A percentile compares a stretch with the other conserved stretches of the same genome.
Evolutionary conservation across 2,888 invertebrate genomes (phyloP).

Genomic region (Sinodicranocentrus sp.): DNA sequence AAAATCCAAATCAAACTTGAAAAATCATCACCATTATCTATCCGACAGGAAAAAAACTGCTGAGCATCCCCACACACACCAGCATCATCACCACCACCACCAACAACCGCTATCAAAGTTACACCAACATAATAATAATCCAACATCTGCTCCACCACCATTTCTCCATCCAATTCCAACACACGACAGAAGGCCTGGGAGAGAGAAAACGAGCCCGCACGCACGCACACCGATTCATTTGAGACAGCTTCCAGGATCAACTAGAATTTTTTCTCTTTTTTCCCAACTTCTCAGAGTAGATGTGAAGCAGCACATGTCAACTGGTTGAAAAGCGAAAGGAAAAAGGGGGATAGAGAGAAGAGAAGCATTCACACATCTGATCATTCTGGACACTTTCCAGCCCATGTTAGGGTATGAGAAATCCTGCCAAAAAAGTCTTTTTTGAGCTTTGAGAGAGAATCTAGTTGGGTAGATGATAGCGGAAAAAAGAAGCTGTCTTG

Average conservation of each 20-base stretch:
- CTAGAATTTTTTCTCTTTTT: constrained; percentile 16
- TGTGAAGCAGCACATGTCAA: constrained; percentile 53
- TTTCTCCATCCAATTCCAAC: neutral
- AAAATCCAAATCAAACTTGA: neutral
- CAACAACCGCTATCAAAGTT: constrained; percentile 33
- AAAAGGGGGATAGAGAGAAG: constrained; percentile 25
- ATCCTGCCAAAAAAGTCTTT: constrained; percentile 63
- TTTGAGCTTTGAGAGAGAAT: constrained; percentile 30
- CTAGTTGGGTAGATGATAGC: constrained; percentile 25
- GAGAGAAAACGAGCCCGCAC: constrained; percentile 32
- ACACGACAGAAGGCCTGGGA: neutral
- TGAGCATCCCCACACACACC: too few species aligned
- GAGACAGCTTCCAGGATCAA: constrained; percentile 17
- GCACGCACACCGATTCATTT: constrained; percentile 37
- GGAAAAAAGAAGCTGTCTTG: neutral
- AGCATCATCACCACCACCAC: constrained; percentile 28
- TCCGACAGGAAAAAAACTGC: too few species aligned
- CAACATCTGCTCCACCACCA: constrained; percentile 52
- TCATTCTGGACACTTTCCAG: constrained; percentile 69
- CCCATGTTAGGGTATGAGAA: constrained; percentile 51
- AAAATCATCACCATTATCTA: neutral
- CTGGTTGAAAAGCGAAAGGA: constrained; percentile 47
- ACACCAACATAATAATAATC: constrained; percentile 45
- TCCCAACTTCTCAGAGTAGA: neutral
- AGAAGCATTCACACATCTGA: constrained; percentile 53